Base-by-base conservation (phyloP, 2,888 invertebrate genomes). In the Calliphora vomitoria region DNA sequence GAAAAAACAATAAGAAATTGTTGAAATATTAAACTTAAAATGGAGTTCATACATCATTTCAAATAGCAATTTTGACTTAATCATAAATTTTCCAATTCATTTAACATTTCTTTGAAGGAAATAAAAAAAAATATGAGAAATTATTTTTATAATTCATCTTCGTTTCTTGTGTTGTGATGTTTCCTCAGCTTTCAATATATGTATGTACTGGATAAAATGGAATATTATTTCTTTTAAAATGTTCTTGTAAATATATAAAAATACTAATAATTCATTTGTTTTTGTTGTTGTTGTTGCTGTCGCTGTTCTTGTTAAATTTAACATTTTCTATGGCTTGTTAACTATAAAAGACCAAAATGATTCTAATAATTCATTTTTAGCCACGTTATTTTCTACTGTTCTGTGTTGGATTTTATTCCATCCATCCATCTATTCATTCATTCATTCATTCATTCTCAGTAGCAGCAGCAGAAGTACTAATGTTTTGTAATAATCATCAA, bases 401-500 rank as follows among this genome's bases (percentile, higher is more conserved):
- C 13, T 53, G 62, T n/a, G 38, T 20, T 41, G n/a, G 15, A 41
- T 53, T 78, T 60, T 58, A 68, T 78, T n/a, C 47, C 47, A 50
- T 71, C 50, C 47, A 76, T 41, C 18, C 38, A 58, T n/a, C n/a
- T n/a, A n/a, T n/a, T n/a, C 47, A 50, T 71, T 38, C 47, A 76
- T 41, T 15, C 38, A 58, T 53, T 35, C 13, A 20, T 58, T 20
- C 18, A 44, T 71, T 13, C 11, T 44, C 11, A 53, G 31, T 44
- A 44, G 11, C 41, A 53, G 13, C 25, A n/a, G 20, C 50, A 82
- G 47, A 35, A 58, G 38, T 55, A 66, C 81, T 55, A 82, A 82
- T 85, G 79, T 75, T 66, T 58, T 74, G 50, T 69, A 53, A 85
- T 79, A 85, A 85, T 85, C 74, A 85, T 72, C 64, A 74, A 74